Evolutionary conservation across 1,140 invertebrate genomes (phyloP), one percentile per base, ranked within the genome.

Genomic region (Ganaspis sp.): DNA sequence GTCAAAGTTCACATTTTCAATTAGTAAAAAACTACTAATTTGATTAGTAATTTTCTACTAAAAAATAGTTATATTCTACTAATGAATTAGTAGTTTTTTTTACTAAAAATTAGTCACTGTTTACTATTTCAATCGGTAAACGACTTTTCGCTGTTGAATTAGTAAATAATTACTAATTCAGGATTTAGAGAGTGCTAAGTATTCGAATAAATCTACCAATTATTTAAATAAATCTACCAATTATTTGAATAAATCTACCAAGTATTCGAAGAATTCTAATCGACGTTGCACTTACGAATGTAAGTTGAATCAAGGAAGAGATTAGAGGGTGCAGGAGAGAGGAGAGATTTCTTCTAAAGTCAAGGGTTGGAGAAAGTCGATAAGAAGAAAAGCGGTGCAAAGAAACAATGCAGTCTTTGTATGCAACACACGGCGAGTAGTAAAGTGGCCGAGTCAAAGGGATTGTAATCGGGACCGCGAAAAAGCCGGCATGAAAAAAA

Each of bases 401-500:
- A 75, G 72, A 83, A 88, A 88, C 85, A 87, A 86, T 85, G 85
- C 80, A 21, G 74, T 76, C 79, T 86, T 82, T 86, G 79, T 81
- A 77, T 81, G 79, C 58, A 64, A 64, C 58, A n/a, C 58, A 64
- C 58, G 58, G 58, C 26, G 80, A 79, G 81, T 86, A 83, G 81
- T 84, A 86, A 87, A 88, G 84, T 87, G 87, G 86, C 84, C 85
- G 79, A 84, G 84, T 86, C 83, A 88, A 88, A 88, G 83, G 83
- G 86, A 87, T 87, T 83, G 85, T 87, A 89, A 89, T 89, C 87
- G 80, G 77, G 53, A 77, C 69, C 75, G 78, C 76, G 79, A 77
- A 84, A 83, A 85, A 85, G 82, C 80, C 80, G 82, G 80, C 76
- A 73, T 42, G 75, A 75, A 79, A 74, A 72, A 69, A 71, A 78